Base-by-base conservation (phyloP, 2,797 vertebrate species). In the Anguilla anguilla region DNA sequence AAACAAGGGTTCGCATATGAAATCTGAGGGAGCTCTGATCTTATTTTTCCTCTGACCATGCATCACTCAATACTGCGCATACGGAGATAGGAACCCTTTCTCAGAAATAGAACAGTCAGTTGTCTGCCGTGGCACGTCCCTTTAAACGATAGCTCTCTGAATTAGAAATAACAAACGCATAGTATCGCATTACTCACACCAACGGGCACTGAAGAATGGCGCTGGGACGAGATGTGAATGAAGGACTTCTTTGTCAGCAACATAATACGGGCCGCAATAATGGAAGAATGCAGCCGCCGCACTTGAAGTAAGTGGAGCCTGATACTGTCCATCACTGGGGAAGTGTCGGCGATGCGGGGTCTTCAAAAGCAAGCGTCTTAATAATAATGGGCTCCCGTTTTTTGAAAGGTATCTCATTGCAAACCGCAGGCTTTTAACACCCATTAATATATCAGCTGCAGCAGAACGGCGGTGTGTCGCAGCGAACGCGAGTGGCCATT, bases 331-430 rank as follows among this genome's bases (percentile, higher is more conserved):
- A 89, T 89, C 90, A 83, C 86, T 49, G 86, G 74, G 84, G 86
- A 90, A 89, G 89, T 55, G 86, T 86, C 17, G 83, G 85, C 17
- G n/a, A 86, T 83, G 83, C 64, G 28, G 83, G 77, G 53, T 3
- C 46, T 90, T 87, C 92, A 88, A 89, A 88, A 64, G 87, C 89
- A 90, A 90, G 83, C 88, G 74, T 69, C 83, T 55, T 51, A 72
- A 88, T 89, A 86, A 90, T 87, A 89, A 89, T 86, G 85, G 69
- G 35, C 83, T 77, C 72, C 86, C 67, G 86, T 89, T 82, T 89
- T 82, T 86, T 86, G 85, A 85, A 77, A 19, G 6, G 67, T 89
- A 89, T 93, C 91, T 87, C 55, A 90, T 93, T 93, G 84, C 87
- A 87, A 25, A 28, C 49, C 89, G 77, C 59, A 88, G 87, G 88